A percentile compares a stretch with the other conserved stretches of the same genome.
These are phyloP conservation scores for Lepidochitona cinerea DNA, from an alignment of 2,888 invertebrate species.

Conservation along the genomic window DNA sequence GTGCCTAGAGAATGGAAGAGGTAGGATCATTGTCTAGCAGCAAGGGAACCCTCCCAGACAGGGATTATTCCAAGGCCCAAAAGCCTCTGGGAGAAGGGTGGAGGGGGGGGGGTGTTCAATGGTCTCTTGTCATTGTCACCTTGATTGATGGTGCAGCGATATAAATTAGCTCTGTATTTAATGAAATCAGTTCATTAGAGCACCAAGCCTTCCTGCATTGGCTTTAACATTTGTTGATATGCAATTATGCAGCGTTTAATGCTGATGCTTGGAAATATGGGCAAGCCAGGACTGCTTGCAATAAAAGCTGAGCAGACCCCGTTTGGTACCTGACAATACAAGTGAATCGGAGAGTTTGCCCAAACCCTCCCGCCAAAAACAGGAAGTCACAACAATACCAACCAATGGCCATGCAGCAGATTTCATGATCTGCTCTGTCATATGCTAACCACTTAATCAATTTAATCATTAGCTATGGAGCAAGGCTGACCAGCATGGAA, in stretches of 20 bases:
- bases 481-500: too few relatives aligned
- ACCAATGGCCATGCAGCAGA: neutral
- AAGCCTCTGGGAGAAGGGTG: neutral
- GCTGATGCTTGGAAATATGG: neutral
- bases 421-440: neutral
- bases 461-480: too few relatives aligned
- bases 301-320: too few relatives aligned
- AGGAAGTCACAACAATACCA: neutral
- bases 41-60: neutral
- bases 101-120: neutral
- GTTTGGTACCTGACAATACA: too few relatives aligned
- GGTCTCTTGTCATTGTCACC: neutral
- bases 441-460: neutral
- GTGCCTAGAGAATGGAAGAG: too few relatives aligned
- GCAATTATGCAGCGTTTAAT: slow-evolving; percentile 4
- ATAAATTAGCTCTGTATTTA: neutral
- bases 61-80: neutral
- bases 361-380: neutral
- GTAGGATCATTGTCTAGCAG: neutral
- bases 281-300: too few relatives aligned
- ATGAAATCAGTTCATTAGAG: slow-evolving; percentile 7
- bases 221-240: slow-evolving; percentile 7
- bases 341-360: neutral
- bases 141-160: neutral
- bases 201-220: neutral